phyloP scores from a whole-genome alignment of 1,140 invertebrate genomes.

The Bombus haemorrhoidalis region DNA sequence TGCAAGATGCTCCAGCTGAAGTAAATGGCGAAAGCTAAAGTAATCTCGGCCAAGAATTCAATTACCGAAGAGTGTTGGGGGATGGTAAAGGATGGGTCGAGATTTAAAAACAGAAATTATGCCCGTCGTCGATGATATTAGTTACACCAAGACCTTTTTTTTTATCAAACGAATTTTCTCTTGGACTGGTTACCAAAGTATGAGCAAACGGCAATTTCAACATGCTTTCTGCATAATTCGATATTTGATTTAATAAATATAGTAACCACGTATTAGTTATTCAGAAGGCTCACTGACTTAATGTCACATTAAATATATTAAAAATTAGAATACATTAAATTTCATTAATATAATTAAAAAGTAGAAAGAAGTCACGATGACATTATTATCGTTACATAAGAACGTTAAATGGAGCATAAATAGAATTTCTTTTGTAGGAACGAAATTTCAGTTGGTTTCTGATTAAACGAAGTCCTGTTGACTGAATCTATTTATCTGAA shows the following conservation, averaged over 20 bases:
- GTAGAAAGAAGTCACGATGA: no score
- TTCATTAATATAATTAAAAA: no score
- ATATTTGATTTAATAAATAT: not conserved
- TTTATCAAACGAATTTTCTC: not conserved
- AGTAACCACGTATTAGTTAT: not conserved
- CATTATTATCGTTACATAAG: no score
- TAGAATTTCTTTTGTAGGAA: no score
- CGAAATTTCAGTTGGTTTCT: no score
- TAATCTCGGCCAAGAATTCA: slow-evolving; percentile 77
- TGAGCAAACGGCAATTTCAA: not conserved
- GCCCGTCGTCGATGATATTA: slow-evolving; percentile 55
- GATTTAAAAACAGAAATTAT: slow-evolving; percentile 80
- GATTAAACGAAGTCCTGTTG: no score
- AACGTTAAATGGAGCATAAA: no score
- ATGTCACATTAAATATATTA: no score
- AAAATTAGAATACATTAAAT: no score
- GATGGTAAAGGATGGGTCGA: slow-evolving; percentile 66
- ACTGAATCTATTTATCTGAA: no score
- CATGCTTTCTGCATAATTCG: not conserved
- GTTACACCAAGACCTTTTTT: not conserved
- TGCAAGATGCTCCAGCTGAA: slow-evolving; percentile 51
- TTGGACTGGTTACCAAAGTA: not conserved
- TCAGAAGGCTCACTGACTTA: not conserved
- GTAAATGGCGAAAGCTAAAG: slow-evolving; percentile 72
- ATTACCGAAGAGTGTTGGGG: slow-evolving; percentile 66